These are phyloP conservation scores for Chaetodon auriga DNA, from an alignment of 2,113 vertebrate species.

Conservation along the genomic window DNA sequence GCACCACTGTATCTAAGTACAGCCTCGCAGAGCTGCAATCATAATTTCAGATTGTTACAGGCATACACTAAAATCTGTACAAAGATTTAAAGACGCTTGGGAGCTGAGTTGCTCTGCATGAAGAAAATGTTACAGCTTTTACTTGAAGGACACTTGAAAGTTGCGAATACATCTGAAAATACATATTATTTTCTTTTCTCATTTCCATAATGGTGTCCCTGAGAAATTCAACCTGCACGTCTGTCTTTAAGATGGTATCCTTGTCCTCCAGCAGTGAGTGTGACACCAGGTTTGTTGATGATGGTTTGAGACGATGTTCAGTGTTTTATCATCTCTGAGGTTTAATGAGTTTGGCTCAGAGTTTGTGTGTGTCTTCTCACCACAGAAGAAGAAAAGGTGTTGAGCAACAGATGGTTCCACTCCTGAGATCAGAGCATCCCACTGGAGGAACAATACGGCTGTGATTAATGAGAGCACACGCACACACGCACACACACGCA, in stretches of 20 bases:
- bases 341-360: neutral
- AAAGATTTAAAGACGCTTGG: no score
- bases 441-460: constrained; percentile 31
- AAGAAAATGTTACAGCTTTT: neutral
- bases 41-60: no score
- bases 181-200: neutral
- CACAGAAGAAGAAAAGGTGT: constrained; percentile 50
- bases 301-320: neutral
- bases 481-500: constrained; percentile 31
- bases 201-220: neutral
- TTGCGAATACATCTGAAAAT: neutral
- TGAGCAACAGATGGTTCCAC: constrained; percentile 62
- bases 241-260: neutral
- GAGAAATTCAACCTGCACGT: neutral
- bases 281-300: neutral
- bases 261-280: neutral
- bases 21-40: no score
- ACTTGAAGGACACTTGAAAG: no score
- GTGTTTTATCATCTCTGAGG: constrained; percentile 8
- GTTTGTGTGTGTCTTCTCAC: constrained; percentile 23
- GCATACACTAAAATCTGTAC: neutral
- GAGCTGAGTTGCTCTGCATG: neutral
- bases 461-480: constrained; percentile 69
- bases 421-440: constrained; percentile 49
- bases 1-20: no score